phyloP scores from a whole-genome alignment of 2,797 vertebrate genomes.

The Scolopax bukidnonensis region DNA sequence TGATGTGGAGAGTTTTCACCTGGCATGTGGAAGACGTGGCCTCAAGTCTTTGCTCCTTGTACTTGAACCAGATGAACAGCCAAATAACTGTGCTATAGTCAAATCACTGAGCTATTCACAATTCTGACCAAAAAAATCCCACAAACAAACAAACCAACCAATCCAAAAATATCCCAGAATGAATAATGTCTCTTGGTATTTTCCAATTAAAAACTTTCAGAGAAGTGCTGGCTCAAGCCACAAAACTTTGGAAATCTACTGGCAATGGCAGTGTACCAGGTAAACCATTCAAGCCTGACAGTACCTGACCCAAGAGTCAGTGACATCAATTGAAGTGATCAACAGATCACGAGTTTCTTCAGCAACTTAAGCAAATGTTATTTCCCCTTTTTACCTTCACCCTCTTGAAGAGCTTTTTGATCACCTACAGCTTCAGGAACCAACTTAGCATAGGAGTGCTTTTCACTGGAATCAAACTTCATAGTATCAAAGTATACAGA shows the following conservation, averaged over 20 bases:
- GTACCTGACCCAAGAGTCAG: neutral
- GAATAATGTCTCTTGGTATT: neutral
- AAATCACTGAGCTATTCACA: neutral
- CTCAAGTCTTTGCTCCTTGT: neutral
- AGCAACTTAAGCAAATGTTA: neutral
- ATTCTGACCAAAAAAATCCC: neutral
- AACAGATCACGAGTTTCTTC: neutral
- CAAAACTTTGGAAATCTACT: neutral
- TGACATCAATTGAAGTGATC: neutral
- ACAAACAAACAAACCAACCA: neutral
- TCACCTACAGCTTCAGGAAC: conserved; percentile 97
- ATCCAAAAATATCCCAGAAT: neutral
- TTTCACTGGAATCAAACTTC: conserved; percentile 86
- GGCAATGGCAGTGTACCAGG: neutral
- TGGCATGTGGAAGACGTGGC: neutral
- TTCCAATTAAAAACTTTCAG: neutral
- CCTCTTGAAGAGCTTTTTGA: conserved; percentile 94
- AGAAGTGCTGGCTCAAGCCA: neutral
- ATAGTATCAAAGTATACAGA: conserved; percentile 95
- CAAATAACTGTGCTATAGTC: neutral
- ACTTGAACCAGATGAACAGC: neutral
- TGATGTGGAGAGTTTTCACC: neutral
- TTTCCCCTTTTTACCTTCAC: conserved; percentile 86
- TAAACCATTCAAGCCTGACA: neutral
- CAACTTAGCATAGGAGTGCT: conserved; percentile 94